Conservation (phyloP, 2,797 vertebrate species). For the Salarias fasciatus region DNA sequence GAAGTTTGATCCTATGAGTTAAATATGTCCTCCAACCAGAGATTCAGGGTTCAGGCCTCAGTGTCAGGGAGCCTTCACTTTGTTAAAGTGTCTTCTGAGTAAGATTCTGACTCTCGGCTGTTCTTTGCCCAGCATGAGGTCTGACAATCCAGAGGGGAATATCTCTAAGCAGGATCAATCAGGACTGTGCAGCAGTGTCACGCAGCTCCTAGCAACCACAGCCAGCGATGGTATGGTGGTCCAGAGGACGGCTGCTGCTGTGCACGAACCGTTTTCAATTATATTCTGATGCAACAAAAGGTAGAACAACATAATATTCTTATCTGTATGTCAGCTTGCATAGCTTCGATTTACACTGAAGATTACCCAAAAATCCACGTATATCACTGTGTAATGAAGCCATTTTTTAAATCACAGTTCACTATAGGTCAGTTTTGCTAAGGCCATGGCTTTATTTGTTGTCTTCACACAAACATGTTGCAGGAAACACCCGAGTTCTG, state of each 20-base stretch:
- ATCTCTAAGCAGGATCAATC: conserved; percentile 29
- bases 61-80: conserved; percentile 31
- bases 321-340: conserved; percentile 2
- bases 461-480: not conserved
- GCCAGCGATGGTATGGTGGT: not conserved
- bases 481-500: too few species aligned
- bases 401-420: conserved; percentile 7
- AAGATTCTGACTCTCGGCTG: conserved; percentile 4
- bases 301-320: not conserved
- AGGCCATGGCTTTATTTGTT: not conserved
- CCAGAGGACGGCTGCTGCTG: not conserved
- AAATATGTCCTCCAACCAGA: conserved; percentile 1
- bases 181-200: conserved; percentile 21
- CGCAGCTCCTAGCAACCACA: conserved; percentile 24
- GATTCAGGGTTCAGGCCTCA: conserved; percentile 13
- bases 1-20: conserved; percentile 15
- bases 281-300: not conserved
- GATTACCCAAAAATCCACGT: conserved; percentile 13
- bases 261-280: conserved; percentile 6
- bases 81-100: conserved; percentile 28
- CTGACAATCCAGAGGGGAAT: conserved; percentile 33
- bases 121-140: conserved; percentile 33
- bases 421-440: not conserved
- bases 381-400: not conserved
- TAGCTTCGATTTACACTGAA: not conserved